phyloP scores from a whole-genome alignment of 2,797 vertebrate genomes.

The Clangula hyemalis region DNA sequence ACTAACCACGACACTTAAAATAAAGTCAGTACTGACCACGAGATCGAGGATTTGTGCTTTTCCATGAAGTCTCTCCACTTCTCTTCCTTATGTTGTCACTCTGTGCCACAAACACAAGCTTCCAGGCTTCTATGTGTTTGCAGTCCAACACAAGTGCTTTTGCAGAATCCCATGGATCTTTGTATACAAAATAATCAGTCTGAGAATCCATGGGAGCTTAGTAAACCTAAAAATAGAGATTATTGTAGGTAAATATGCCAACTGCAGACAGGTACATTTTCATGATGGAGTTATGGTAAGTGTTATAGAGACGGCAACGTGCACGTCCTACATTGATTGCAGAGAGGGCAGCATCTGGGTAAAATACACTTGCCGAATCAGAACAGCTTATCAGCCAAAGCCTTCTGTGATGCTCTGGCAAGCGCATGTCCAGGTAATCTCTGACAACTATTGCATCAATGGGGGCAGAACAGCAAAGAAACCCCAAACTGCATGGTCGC shows the following conservation, averaged over 20 bases:
- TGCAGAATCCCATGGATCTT: background rate
- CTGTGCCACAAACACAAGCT: background rate
- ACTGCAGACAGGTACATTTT: too few species aligned
- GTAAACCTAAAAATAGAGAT: background rate
- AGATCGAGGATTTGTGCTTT: background rate
- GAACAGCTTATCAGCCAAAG: background rate
- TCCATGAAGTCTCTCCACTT: background rate
- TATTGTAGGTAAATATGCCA: background rate
- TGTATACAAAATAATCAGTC: background rate
- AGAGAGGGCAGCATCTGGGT: background rate
- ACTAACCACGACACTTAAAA: background rate
- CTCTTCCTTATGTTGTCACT: background rate
- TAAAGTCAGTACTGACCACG: background rate
- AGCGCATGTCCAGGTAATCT: background rate
- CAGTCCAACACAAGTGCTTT: background rate
- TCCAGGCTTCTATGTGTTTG: background rate
- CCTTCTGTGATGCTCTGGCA: background rate
- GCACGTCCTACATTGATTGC: background rate
- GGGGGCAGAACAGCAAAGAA: background rate
- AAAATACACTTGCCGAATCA: fast-evolving
- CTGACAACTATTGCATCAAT: background rate
- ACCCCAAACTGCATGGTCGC: background rate
- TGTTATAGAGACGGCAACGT: fast-evolving
- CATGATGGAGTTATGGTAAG: background rate
- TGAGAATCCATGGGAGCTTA: background rate